These are phyloP conservation scores for Salminus brasiliensis DNA, from an alignment of 2,113 vertebrate genomes.

Conservation along the genomic window DNA sequence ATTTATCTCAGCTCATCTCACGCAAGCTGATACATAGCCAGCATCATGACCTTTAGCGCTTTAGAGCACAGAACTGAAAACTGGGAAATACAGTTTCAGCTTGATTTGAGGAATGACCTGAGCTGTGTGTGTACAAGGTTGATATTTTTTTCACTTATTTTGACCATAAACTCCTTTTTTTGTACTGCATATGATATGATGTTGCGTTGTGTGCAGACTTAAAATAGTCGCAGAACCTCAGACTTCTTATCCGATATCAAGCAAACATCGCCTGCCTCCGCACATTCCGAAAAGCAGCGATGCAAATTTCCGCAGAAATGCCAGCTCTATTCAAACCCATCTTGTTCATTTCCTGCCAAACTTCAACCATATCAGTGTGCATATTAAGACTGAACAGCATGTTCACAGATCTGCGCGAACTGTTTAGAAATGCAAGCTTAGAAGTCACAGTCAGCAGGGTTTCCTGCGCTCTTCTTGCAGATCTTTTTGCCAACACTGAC, in stretches of 20 bases:
- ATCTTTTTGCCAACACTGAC: background rate
- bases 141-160: background rate
- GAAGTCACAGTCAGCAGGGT: background rate
- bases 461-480: background rate
- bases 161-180: background rate
- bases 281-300: background rate
- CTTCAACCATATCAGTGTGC: background rate
- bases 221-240: background rate
- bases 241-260: too few species aligned
- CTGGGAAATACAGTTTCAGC: background rate
- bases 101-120: background rate
- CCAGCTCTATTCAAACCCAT: background rate
- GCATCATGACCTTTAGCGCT: background rate
- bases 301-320: background rate
- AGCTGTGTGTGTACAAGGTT: background rate
- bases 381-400: slow-evolving; percentile 13
- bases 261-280: background rate
- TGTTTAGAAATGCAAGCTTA: background rate
- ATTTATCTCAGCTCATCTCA: background rate
- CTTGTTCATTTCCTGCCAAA: slow-evolving; percentile 2
- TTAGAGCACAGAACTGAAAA: background rate
- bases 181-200: background rate
- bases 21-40: background rate
- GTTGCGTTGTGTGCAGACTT: background rate
- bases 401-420: background rate